These are phyloP conservation scores for Drosophila kepulauana DNA, from an alignment of 1,140 invertebrate species.

Conservation along the genomic window DNA sequence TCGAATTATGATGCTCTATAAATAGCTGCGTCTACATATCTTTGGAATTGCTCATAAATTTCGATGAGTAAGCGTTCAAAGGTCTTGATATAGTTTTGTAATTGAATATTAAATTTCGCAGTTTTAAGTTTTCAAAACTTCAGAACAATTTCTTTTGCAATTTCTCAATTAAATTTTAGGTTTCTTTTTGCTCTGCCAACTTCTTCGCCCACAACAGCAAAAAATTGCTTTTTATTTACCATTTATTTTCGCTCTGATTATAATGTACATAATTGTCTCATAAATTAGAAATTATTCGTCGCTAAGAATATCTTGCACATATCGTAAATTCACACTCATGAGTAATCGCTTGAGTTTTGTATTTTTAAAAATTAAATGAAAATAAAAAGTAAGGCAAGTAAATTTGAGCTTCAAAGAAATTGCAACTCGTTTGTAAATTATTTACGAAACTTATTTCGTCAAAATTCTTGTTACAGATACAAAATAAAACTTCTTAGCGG, in stretches of 20 bases:
- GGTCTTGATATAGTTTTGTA: not conserved
- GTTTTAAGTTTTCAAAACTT: too few species aligned
- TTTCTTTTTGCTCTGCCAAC: not conserved
- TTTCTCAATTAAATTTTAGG: too few species aligned
- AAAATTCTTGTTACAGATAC: too few species aligned
- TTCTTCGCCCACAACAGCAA: not conserved
- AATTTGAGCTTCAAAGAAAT: not conserved
- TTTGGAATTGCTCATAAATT: slow-evolving; percentile 36
- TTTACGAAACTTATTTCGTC: too few species aligned
- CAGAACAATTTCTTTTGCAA: too few species aligned
- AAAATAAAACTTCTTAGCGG: too few species aligned
- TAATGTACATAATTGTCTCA: not conserved
- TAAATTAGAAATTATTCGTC: slow-evolving; percentile 1
- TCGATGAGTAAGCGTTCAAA: slow-evolving; percentile 54
- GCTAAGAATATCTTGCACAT: not conserved
- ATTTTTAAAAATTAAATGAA: not conserved
- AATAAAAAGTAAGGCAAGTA: too few species aligned
- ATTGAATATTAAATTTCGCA: not conserved
- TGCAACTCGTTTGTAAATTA: not conserved
- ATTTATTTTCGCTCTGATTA: not conserved
- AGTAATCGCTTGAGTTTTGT: not conserved
- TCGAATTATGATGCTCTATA: slow-evolving; percentile 44
- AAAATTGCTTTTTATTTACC: not conserved
- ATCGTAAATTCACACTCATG: not conserved
- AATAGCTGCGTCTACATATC: slow-evolving; percentile 33